Evolutionary conservation across 1,140 invertebrate genomes (phyloP), one percentile per base, ranked within the genome.

Genomic region (Achatina immaculata): DNA sequence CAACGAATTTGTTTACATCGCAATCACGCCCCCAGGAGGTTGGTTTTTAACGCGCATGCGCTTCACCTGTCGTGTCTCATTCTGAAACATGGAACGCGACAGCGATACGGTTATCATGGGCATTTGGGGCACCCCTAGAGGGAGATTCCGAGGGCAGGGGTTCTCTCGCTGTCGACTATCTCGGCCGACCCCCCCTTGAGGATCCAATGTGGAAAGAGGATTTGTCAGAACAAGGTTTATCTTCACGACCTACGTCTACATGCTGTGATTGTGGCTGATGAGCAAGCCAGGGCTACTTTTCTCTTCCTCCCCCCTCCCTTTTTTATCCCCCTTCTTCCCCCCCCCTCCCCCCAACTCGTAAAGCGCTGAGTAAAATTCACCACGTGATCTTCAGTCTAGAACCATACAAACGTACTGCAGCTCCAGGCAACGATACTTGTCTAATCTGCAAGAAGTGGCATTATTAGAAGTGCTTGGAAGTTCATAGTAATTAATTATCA

Each of bases 121-220:
- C 45, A 77, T 65, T 77, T 77, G 74, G n/a, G 7, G 51, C 72
- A 45, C 43, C 72, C 45, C n/a, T 28, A 2, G 72, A 74, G 72
- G 51, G 14, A 74, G 21, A 31, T 19, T 62, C 58, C n/a, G 58
- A 28, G 58, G 6, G n/a, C 6, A 38, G 42, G 42, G 36, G 14
- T 45, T 71, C 38, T 40, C 42, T 40, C 7, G 9, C 6, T 45
- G 24, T 14, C 42, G 28, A 45, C 38, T 2, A 21, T 48, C 38
- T 48, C 45, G 14, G 31, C 42, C 14, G 43, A 45, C 42, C 31
- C 45, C 71, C 72, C 72, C 45, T 74, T 42, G 38, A 48, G 72
- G 31, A 48, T 74, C 72, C 43, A 74, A 55, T 74, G 28, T 55
- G 72, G 72, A 45, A 45, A 71, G 68, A 40, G 42, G 36, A n/a